These are phyloP conservation scores for Hipposideros larvatus DNA, from an alignment of 2,797 vertebrate species.

Conservation along the genomic window DNA sequence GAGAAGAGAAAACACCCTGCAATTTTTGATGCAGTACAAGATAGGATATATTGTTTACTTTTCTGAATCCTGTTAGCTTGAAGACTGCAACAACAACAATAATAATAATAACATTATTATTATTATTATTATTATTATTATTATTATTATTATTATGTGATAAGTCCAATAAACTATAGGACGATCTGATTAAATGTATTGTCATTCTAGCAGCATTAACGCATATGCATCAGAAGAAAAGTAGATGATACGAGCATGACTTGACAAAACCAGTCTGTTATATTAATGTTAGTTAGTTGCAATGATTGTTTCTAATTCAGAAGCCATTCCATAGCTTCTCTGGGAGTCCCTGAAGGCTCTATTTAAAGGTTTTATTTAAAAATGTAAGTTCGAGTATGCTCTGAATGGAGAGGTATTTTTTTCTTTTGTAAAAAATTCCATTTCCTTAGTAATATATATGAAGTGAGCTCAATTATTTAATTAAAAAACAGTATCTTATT, in stretches of 20 bases:
- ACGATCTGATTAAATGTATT: background rate
- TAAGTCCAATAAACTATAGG: background rate
- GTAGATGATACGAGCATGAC: background rate
- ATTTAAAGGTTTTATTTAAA: background rate
- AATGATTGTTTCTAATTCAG: background rate
- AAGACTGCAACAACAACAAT: background rate
- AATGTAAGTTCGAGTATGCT: background rate
- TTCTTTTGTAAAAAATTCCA: background rate
- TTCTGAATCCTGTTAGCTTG: background rate
- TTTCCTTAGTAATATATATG: background rate
- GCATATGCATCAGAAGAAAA: slow-evolving; percentile 25
- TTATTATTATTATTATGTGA: background rate
- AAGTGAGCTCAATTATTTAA: slow-evolving; percentile 18
- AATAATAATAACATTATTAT: too few species aligned
- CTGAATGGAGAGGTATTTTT: background rate
- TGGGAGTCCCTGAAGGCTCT: background rate
- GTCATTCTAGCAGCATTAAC: background rate
- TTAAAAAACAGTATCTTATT: background rate
- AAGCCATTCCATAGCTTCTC: background rate
- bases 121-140: background rate
- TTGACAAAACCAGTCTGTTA: background rate
- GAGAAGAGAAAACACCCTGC: background rate
- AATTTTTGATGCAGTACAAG: background rate
- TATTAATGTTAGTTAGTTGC: background rate
- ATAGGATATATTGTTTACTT: background rate